Conservation (phyloP, 2,113 vertebrate genomes). For the Cricetomys ansorgei region DNA sequence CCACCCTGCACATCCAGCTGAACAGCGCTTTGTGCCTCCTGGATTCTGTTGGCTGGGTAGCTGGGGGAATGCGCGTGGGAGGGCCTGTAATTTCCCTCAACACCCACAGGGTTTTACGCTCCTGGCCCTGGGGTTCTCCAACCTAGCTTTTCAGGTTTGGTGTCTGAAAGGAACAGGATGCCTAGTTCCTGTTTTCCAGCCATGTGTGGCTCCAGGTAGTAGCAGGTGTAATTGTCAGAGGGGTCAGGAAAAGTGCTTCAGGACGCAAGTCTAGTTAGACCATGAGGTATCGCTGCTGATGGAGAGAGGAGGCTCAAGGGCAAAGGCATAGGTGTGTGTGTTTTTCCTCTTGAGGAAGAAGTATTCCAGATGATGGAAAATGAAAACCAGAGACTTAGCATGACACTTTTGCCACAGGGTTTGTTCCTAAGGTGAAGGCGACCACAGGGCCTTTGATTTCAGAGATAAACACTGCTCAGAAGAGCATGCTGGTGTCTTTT, state of each 20-base stretch:
- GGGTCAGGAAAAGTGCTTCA: conserved; percentile 56
- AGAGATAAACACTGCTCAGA: conserved; percentile 93
- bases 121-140: neutral
- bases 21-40: neutral
- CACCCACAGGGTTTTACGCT: neutral
- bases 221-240: conserved; percentile 40
- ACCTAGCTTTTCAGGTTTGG: neutral
- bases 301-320: conserved; percentile 35
- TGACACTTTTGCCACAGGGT: conserved; percentile 81
- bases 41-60: neutral
- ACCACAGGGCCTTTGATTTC: conserved; percentile 92
- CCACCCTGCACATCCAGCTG: neutral
- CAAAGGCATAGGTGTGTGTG: conserved; percentile 74
- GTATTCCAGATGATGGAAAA: conserved; percentile 83
- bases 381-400: conserved; percentile 83
- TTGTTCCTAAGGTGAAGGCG: conserved; percentile 85
- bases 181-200: neutral
- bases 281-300: conserved; percentile 73
- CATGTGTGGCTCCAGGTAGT: conserved; percentile 40
- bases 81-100: neutral
- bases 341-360: conserved; percentile 81
- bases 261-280: conserved; percentile 73
- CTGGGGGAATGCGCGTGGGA: neutral
- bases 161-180: neutral
- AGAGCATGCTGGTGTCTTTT: conserved; percentile 89